A percentile compares a stretch with the other conserved stretches of the same genome.
Evolutionary conservation across 2,888 invertebrate genomes (phyloP).

Genomic region (Troides aeacus): DNA sequence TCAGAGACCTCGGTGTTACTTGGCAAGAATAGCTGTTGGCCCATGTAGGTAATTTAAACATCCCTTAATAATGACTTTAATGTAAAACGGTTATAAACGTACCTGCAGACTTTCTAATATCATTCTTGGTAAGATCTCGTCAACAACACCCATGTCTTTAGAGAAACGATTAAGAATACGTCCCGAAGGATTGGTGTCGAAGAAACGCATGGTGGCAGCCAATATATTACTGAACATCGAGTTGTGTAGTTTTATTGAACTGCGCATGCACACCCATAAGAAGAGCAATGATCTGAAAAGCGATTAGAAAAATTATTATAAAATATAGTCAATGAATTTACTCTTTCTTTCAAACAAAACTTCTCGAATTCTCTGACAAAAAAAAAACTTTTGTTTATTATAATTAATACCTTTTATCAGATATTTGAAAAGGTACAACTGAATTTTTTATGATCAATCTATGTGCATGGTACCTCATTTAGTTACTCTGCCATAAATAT

Average conservation of each 20-base stretch:
- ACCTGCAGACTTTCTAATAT: constrained; percentile 84
- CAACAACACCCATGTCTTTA: constrained; percentile 90
- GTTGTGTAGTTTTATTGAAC: constrained; percentile 87
- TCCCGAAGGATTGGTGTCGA: constrained; percentile 91
- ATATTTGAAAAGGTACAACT: too few relatives aligned
- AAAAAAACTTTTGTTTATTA: too few relatives aligned
- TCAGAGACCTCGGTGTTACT: too few relatives aligned
- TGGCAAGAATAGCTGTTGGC: too few relatives aligned
- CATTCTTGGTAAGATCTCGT: constrained; percentile 84
- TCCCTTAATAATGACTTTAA: too few relatives aligned
- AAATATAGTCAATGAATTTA: background rate
- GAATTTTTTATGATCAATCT: too few relatives aligned
- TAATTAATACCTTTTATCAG: too few relatives aligned
- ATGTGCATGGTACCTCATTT: too few relatives aligned
- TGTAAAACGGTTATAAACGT: constrained; percentile 17
- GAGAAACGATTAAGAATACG: constrained; percentile 91
- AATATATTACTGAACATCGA: constrained; percentile 88
- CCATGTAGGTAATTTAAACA: too few relatives aligned
- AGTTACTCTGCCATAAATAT: too few relatives aligned
- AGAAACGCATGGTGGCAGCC: constrained; percentile 89
- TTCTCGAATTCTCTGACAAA: too few relatives aligned
- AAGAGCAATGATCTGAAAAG: constrained; percentile 83
- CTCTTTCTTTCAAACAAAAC: too few relatives aligned
- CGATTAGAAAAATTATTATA: background rate
- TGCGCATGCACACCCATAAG: constrained; percentile 86